Conservation (phyloP, 1,140 invertebrate species). For the Leptopilina clavipes region DNA sequence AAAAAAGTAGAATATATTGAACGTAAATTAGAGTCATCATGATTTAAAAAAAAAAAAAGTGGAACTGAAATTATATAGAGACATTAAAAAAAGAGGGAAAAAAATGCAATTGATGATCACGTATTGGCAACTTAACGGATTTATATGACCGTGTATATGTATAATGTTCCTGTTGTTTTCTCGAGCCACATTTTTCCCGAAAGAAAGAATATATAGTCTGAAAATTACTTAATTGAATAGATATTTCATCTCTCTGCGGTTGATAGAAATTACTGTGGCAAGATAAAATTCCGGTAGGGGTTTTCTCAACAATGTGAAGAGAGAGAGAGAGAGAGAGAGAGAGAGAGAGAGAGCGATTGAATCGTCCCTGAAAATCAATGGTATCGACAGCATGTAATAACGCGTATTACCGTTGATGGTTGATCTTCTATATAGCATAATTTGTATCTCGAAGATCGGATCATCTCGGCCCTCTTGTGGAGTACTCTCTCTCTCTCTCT, state of each 20-base stretch:
- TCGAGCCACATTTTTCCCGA: background rate
- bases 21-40: no score
- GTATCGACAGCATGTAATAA: slow-evolving; percentile 55
- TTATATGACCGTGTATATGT: background rate
- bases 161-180: slow-evolving; percentile 36
- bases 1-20: no score
- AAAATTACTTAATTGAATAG: slow-evolving; percentile 32
- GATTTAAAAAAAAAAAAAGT: no score
- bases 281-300: slow-evolving; percentile 10
- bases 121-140: slow-evolving; percentile 12
- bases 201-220: background rate
- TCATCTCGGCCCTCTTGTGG: slow-evolving; percentile 30
- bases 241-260: background rate
- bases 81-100: background rate
- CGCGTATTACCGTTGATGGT: slow-evolving; percentile 58
- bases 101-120: background rate
- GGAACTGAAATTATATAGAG: no score
- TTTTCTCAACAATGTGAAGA: background rate
- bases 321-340: no score
- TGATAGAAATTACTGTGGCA: slow-evolving; percentile 9
- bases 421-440: slow-evolving; percentile 49
- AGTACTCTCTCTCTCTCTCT: no score
- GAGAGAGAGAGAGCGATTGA: no score
- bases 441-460: slow-evolving; percentile 51
- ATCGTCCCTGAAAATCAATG: slow-evolving; percentile 56